phyloP scores from a whole-genome alignment of 2,113 vertebrate species.

The Bambusicola thoracicus region DNA sequence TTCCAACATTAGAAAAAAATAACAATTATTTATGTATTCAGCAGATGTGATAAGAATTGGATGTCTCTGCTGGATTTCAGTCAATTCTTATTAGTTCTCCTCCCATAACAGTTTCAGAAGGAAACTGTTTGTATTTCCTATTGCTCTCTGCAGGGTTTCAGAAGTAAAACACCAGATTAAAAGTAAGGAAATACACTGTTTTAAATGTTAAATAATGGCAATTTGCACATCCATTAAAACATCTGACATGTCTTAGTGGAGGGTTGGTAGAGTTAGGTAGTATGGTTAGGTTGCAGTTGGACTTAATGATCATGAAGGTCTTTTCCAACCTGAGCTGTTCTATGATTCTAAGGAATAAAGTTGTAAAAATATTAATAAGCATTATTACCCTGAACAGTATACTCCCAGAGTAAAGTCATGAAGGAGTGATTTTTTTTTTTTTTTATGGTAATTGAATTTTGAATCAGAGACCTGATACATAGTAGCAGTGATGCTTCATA shows the following conservation, averaged over 20 bases:
- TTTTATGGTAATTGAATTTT: not conserved
- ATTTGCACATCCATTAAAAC: not conserved
- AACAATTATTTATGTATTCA: not conserved
- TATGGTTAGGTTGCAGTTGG: too few species aligned
- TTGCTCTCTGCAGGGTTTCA: conserved; percentile 23
- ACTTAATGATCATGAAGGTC: too few species aligned
- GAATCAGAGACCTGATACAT: not conserved
- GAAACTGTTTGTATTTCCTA: not conserved
- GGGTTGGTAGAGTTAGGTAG: too few species aligned
- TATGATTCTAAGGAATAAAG: not conserved
- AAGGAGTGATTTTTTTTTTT: not conserved
- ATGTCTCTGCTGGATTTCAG: not conserved
- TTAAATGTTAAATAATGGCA: not conserved
- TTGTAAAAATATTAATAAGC: not conserved
- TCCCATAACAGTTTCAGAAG: not conserved
- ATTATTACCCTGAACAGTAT: not conserved
- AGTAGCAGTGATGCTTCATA: not conserved
- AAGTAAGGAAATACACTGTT: not conserved
- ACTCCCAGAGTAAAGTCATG: not conserved
- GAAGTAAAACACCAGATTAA: not conserved
- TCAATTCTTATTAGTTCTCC: not conserved
- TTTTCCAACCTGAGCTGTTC: too few species aligned
- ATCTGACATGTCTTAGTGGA: too few species aligned
- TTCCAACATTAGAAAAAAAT: not conserved
- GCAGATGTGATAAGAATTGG: not conserved